Evolutionary conservation across 2,113 vertebrate species (phyloP).

Genomic region (Siniperca knerii): DNA sequence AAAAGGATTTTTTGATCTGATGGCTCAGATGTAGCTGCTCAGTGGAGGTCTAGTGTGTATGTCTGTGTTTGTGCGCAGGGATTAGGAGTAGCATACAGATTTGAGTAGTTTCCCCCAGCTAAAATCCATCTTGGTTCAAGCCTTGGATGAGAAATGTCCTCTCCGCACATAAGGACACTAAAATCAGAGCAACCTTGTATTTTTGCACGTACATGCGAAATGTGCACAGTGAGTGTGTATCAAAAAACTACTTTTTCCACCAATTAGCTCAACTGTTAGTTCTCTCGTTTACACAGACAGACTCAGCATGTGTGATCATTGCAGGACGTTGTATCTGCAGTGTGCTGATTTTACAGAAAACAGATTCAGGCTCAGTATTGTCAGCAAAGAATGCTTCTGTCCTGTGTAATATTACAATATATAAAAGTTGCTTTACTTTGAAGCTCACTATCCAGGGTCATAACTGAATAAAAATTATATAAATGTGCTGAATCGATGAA

Average conservation of each 20-base stretch:
- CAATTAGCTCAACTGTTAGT: neutral
- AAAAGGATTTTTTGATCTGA: slow-evolving; percentile 66
- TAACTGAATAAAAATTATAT: slow-evolving; percentile 19
- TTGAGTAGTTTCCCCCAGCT: slow-evolving; percentile 44
- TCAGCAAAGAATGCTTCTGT: neutral
- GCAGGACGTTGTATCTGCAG: slow-evolving; percentile 20
- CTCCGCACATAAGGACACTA: neutral
- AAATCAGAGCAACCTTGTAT: neutral
- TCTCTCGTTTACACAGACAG: slow-evolving; percentile 15
- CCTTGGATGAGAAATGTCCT: slow-evolving; percentile 42
- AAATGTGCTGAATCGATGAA: slow-evolving; percentile 34
- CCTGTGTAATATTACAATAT: neutral
- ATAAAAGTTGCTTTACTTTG: neutral
- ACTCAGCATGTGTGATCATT: slow-evolving; percentile 14
- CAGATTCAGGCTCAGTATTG: slow-evolving; percentile 3
- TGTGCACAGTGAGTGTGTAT: neutral
- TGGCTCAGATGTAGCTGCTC: slow-evolving; percentile 57
- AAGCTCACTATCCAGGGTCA: slow-evolving; percentile 10
- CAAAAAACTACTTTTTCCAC: neutral
- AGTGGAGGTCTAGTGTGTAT: slow-evolving; percentile 51
- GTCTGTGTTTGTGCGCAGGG: slow-evolving; percentile 53
- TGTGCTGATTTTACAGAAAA: slow-evolving; percentile 28
- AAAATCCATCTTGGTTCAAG: slow-evolving; percentile 51
- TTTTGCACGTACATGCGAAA: neutral
- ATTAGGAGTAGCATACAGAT: slow-evolving; percentile 72